These are phyloP conservation scores for Cataglyphis albicans DNA, from an alignment of 2,888 invertebrate genomes.

Conservation along the genomic window DNA sequence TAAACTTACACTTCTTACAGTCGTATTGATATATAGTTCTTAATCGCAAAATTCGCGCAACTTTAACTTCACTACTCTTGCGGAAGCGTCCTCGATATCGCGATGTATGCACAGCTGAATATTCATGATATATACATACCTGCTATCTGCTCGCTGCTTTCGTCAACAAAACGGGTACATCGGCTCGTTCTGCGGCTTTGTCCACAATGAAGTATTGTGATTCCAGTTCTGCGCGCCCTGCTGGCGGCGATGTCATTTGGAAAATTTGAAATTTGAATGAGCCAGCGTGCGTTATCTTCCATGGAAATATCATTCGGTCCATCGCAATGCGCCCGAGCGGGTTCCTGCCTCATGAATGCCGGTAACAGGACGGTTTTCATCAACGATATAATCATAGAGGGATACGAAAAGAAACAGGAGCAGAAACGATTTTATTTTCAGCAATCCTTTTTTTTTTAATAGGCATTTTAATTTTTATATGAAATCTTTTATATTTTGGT, in stretches of 20 bases:
- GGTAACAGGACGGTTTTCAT: neutral
- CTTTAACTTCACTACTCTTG: neutral
- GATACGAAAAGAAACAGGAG: neutral
- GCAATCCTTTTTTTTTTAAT: neutral
- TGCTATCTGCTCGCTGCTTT: conserved; percentile 43
- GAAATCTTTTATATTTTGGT: neutral
- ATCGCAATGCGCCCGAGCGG: conserved; percentile 11
- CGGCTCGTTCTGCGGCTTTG: conserved; percentile 50
- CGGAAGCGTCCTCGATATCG: conserved; percentile 12
- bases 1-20: neutral
- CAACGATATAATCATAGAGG: neutral
- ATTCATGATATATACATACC: conserved; percentile 38
- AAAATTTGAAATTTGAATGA: conserved; percentile 53
- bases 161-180: conserved; percentile 40
- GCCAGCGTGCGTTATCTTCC: conserved; percentile 30
- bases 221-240: conserved; percentile 12
- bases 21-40: neutral
- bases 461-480: conserved; percentile 16
- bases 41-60: neutral
- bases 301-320: conserved; percentile 36
- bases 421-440: neutral
- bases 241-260: conserved; percentile 43
- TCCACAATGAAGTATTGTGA: conserved; percentile 50
- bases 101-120: conserved; percentile 41
- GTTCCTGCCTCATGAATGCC: conserved; percentile 14